These are phyloP conservation scores for Cataglyphis rosenhaueri DNA, from an alignment of 2,888 invertebrate species.

Conservation along the genomic window DNA sequence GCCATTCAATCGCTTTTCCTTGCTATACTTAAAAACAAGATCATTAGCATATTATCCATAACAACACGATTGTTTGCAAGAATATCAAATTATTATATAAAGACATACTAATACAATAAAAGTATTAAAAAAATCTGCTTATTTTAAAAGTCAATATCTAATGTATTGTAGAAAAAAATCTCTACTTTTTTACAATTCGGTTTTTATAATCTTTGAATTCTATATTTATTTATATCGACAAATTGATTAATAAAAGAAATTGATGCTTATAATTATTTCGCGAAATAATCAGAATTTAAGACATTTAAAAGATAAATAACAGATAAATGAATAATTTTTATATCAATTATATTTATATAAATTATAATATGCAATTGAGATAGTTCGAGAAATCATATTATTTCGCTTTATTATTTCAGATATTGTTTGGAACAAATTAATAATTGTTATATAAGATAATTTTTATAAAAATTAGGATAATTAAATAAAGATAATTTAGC, in stretches of 20 bases:
- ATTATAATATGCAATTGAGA: background rate
- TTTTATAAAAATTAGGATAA: background rate
- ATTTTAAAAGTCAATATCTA: background rate
- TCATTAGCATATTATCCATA: background rate
- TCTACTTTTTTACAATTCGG: background rate
- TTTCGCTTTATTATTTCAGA: background rate
- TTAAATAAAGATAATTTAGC: background rate
- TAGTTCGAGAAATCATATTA: background rate
- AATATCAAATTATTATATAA: background rate
- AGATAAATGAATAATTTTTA: background rate
- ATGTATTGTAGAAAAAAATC: background rate
- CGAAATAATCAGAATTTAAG: background rate
- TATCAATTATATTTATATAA: background rate
- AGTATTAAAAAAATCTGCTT: background rate
- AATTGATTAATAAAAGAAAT: background rate
- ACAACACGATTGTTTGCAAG: background rate
- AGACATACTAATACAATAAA: background rate
- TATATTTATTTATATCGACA: background rate
- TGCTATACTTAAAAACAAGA: background rate
- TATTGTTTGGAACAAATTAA: background rate
- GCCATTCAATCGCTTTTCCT: background rate
- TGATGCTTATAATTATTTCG: background rate
- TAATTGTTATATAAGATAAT: background rate
- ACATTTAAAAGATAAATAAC: background rate
- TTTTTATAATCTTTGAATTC: background rate